Base-by-base conservation (phyloP, 2,113 vertebrate genomes). In the Philantomba maxwellii region DNA sequence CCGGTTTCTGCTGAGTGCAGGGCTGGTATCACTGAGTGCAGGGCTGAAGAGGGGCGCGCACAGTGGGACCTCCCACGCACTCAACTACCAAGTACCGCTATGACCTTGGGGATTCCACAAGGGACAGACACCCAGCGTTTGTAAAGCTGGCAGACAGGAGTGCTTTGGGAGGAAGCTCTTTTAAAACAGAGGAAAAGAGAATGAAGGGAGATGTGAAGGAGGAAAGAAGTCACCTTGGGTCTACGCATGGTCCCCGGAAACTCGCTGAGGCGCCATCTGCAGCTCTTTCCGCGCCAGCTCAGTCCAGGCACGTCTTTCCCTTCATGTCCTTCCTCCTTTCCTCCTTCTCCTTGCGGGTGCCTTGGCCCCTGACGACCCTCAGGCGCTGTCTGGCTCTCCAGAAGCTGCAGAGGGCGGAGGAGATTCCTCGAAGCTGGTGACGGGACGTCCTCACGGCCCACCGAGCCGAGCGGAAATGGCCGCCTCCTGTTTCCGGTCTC, bases 251-350 rank as follows among this genome's bases (percentile, higher is more conserved):
- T 60, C 21, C 21, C 30, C 0, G 30, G 70, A 39, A 62, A 21
- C 94, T 97, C 95, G 25, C n/a, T 5, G 23, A 66, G 12, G 47
- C 8, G 28, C 14, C 1, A 28, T 53, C 93, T 95, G 51, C 70
- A 89, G 95, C 78, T 95, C 91, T 57, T 98, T 97, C 96, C 82
- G 21, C n/a, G 87, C 87, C 33, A 81, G 92, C 83, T 90, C 82
- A 0, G 25, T 87, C 82, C 21, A 95, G 39, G 91, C 87, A 89
- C 80, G 90, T 77, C 64, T 96, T 83, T 60, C 13, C 60, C 12
- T 60, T 12, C 51, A 12, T 84, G 30, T 75, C 23, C 8, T 60
- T 82, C 28, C 19, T 55, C 30, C 64, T 39, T 13, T 47, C 30
- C 30, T 55, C 21, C 51, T 45, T 17, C 19, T 47, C 47, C 16